Evolutionary conservation across 2,797 vertebrate genomes (phyloP), one percentile per base, ranked within the genome.

Genomic region (Enteromius paludinosus): DNA sequence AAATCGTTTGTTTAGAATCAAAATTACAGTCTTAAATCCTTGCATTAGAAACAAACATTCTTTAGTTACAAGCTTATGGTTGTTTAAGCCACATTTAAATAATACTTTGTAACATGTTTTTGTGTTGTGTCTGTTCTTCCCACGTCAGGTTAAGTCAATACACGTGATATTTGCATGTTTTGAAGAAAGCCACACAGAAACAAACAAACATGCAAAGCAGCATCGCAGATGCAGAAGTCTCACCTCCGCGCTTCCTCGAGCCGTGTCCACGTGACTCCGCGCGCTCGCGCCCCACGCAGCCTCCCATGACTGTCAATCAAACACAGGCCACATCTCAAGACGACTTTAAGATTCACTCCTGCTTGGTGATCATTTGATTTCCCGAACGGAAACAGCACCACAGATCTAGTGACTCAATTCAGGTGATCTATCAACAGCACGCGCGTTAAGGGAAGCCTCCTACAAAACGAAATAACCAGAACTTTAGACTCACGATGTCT

Each of bases 241-340:
- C 94, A 98, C 97, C 97, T 96, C 96, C 97, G 89, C 97, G 94
- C 71, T 89, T 91, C 49, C 96, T 94, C 15, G 95, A 92, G 9
- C 92, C 93, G 81, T 92, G 91, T 89, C 93, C 93, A 83, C 94
- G 95, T 38, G 96, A 93, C 88, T 97, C 96, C 83, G 95, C 93
- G 83, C 92, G 95, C 90, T 97, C 96, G 93, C 97, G 95, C 89
- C 97, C 97, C 92, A 99, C 95, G 91, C 97, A 99, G 93, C 97
- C 96, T 94, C 97, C 97, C 97, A 99, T 98, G 91, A 89, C 91
- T 82, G 86, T 89, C 90, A 87, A 86, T 86, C 87, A 81, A 85
- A 81, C 83, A 84, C 86, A 83, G 91, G 76, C 83, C 81, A 64
- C 87, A 88, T 88, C 35, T 64, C 74, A 20, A 45, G 14, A 69